Base-by-base conservation (phyloP, 2,797 vertebrate species). In the Muscicapa striata region DNA sequence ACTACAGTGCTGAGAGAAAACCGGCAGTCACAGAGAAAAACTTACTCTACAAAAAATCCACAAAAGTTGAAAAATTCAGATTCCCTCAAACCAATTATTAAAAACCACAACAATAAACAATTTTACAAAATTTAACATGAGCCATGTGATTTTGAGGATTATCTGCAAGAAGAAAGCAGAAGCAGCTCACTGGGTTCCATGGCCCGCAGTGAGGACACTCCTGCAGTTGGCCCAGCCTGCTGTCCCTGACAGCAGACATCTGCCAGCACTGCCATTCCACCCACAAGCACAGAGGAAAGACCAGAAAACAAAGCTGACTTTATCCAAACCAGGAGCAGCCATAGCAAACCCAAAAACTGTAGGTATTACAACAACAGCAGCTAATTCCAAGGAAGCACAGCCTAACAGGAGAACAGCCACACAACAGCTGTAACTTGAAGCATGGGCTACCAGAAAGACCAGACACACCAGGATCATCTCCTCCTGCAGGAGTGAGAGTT, bases 161-260 rank as follows among this genome's bases (percentile, higher is more conserved):
- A 55, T 23, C 30, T 81, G 66, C 5, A 18, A 91, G 73, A 79
- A 69, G 45, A 59, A 90, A 49, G 2, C 45, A 79, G 54, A 69
- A 72, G 27, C 27, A 73, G 54, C 32, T n/a, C 9, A 17, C 18
- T 5, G 7, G 2, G 0, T 10, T 43, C 49, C 64, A 59, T 0
- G 0, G 41, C 32, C 69, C 0, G 0, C 40, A 74, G 30, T 7
- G 43, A 76, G 61, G 49, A 74, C 48, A n/a, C 21, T 89, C 29
- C 49, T 26, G 64, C 19, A 49, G 52, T 75, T 30, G 29, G 46
- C 51, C 24, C 59, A 5, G 41, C 32, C 20, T 7, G 30, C 49
- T 73, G 63, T 27, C 32, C 61, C 78, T 62, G 61, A 18, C 21
- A 69, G 46, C 54, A 70, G 30, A 45, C 8, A 41, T 20, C n/a